Base-by-base conservation (phyloP, 2,113 vertebrate species). In the Australoheros scitulus region DNA sequence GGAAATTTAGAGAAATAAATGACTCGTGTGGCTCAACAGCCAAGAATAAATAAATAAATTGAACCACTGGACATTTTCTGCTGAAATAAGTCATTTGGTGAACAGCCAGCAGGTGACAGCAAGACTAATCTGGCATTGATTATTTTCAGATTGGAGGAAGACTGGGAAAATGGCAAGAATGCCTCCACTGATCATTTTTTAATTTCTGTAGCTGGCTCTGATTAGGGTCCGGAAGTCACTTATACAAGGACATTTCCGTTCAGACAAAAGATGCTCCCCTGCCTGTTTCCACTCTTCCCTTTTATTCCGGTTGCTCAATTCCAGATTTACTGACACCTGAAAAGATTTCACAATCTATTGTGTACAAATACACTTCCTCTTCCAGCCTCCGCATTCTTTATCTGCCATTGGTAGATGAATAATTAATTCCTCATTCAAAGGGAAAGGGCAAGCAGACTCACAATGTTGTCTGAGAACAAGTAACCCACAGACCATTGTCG, bases 351-450 rank as follows among this genome's bases (percentile, higher is more conserved):
- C 76, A 57, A 81, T 84, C 79, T 76, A 87, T 83, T 89, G 87
- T 92, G 82, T 83, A 87, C 81, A 79, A 88, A 79, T 88, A 86
- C 81, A 87, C 81, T 82, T 63, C 89, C 81, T 84, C 77, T 55
- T 77, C 79, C 85, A 63, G 84, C 75, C 83, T 77, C 72, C 70
- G 41, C 84, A 78, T 81, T 87, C 82, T 92, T 93, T 84, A 90
- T 90, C 87, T 89, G 82, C 84, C 83, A 81, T 77, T 88, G 84
- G 81, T 22, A 74, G 87, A 91, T 93, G 93, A 94, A 94, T 94
- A 93, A 95, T 95, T 92, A 92, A 92, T 94, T 88, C 59, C 68
- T 88, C 82, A 84, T 89, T 93, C 91, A 90, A 83, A 88, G 83
- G 82, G 87, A 91, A 91, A 90, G 92, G 85, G 82, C 86, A 87